Evolutionary conservation across 2,797 vertebrate genomes (phyloP).

Genomic region (Danio jaintianensis): DNA sequence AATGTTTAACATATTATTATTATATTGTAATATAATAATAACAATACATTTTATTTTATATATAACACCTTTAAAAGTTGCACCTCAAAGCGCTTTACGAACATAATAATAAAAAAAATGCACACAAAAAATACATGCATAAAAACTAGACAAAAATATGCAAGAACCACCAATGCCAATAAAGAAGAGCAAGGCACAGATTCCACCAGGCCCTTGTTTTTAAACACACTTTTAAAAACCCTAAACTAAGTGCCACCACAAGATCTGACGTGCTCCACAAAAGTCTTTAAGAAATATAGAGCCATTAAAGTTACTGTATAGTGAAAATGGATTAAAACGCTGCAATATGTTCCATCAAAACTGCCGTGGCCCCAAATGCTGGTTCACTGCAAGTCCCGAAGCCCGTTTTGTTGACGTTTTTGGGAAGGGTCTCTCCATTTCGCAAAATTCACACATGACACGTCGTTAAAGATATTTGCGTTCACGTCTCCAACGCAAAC

Average conservation of each 20-base stretch:
- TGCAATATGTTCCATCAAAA: conserved; percentile 13
- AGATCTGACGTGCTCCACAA: not conserved
- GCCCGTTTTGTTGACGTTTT: conserved; percentile 28
- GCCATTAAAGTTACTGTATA: not conserved
- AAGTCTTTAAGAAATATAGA: conserved; percentile 9
- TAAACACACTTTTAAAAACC: not conserved
- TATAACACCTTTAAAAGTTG: no score
- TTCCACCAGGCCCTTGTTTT: not conserved
- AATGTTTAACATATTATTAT: no score
- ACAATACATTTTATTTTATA: no score
- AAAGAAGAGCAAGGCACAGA: not conserved
- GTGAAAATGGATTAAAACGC: conserved; percentile 4
- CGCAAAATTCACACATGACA: conserved; percentile 35
- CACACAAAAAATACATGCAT: no score
- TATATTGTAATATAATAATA: no score
- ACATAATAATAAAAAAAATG: no score
- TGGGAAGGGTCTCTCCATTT: conserved; percentile 38
- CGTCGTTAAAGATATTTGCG: conserved; percentile 49
- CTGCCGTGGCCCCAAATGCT: not conserved
- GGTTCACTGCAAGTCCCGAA: conserved; percentile 39
- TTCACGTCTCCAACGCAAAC: conserved; percentile 60
- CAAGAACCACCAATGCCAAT: no score
- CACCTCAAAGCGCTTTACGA: no score
- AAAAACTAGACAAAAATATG: no score
- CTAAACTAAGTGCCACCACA: not conserved